phyloP scores from a whole-genome alignment of 2,888 invertebrate species.

The Acanthacorydalis orientalis region DNA sequence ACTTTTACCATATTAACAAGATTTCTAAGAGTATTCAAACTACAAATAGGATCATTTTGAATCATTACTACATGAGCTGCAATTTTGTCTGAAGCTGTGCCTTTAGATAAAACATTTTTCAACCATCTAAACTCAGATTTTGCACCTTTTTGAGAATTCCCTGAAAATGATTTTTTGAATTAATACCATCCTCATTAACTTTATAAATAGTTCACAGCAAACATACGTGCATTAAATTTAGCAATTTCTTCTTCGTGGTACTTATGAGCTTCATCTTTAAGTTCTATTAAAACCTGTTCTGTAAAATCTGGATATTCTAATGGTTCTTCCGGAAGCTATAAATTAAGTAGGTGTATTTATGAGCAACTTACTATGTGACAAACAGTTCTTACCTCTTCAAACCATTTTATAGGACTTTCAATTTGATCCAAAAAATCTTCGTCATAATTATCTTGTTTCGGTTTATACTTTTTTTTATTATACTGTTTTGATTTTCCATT shows the following conservation, averaged over 20 bases:
- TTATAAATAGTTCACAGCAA: not conserved
- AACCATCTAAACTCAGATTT: conserved; percentile 60
- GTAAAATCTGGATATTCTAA: conserved; percentile 25
- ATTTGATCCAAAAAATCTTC: conserved; percentile 30
- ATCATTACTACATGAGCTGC: conserved; percentile 69
- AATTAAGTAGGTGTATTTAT: conserved; percentile 6
- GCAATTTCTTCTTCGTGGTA: conserved; percentile 45
- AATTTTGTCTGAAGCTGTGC: conserved; percentile 71
- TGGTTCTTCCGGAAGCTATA: conserved; percentile 34
- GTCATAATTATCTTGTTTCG: not conserved
- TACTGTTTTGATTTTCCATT: no score
- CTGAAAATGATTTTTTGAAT: conserved; percentile 16
- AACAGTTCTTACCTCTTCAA: conserved; percentile 32
- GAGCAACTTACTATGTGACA: conserved; percentile 4
- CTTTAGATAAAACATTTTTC: conserved; percentile 57
- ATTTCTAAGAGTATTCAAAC: conserved; percentile 47
- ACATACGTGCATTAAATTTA: conserved; percentile 40
- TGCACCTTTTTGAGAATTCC: conserved; percentile 35
- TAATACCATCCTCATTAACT: conserved; percentile 2
- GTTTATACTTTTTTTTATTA: no score
- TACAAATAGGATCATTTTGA: conserved; percentile 71
- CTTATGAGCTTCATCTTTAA: conserved; percentile 48
- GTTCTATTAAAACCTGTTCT: conserved; percentile 35
- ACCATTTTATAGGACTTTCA: conserved; percentile 45
- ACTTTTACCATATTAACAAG: conserved; percentile 64